Evolutionary conservation across 2,888 invertebrate genomes (phyloP).

Genomic region (Pseudococcus viburni): DNA sequence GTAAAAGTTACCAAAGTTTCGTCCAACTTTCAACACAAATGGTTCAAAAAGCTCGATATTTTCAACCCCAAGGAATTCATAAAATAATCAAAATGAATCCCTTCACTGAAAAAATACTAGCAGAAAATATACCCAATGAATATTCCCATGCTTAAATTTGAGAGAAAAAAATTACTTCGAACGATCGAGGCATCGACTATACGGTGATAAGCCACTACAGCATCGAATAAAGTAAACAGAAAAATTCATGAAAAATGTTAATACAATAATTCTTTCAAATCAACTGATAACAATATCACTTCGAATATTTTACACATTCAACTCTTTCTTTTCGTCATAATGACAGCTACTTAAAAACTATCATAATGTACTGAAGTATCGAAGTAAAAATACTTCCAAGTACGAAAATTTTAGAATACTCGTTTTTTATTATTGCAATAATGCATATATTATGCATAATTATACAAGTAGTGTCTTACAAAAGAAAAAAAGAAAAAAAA

Average conservation of each 20-base stretch:
- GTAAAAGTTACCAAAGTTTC: no score
- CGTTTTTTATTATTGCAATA: slow-evolving; percentile 40
- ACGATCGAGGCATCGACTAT: neutral
- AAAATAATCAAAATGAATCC: no score
- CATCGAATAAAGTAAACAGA: slow-evolving; percentile 7
- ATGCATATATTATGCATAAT: slow-evolving; percentile 48
- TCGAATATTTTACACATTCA: slow-evolving; percentile 38
- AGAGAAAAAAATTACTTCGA: neutral
- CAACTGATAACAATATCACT: slow-evolving; percentile 45
- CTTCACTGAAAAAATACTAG: neutral
- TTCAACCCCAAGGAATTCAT: no score
- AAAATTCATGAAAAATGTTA: slow-evolving; percentile 39
- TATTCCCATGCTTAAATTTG: neutral
- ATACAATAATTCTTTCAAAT: slow-evolving; percentile 41
- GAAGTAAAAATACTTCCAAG: slow-evolving; percentile 25
- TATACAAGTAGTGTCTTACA: slow-evolving; percentile 43
- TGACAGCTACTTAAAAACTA: slow-evolving; percentile 42
- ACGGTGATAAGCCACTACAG: neutral
- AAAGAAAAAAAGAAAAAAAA: neutral
- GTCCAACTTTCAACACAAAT: no score
- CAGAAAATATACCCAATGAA: neutral
- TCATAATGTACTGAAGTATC: slow-evolving; percentile 2
- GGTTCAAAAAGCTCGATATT: no score
- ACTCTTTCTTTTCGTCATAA: neutral
- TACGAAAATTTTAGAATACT: slow-evolving; percentile 29